These are phyloP conservation scores for Streptopelia turtur DNA, from an alignment of 2,797 vertebrate genomes.

Conservation along the genomic window DNA sequence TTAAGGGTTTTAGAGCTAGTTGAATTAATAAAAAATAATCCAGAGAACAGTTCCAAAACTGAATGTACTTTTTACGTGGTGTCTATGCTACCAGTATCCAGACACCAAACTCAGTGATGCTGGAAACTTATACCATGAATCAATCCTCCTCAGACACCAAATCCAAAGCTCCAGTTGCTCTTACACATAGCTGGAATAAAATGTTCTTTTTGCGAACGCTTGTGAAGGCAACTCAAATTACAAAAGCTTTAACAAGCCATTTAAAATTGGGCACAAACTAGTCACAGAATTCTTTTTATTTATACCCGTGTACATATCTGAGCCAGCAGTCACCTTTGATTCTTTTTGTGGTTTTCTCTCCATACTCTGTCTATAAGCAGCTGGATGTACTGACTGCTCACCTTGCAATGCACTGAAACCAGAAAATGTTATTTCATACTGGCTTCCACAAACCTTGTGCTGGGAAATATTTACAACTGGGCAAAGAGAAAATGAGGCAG, in stretches of 20 bases:
- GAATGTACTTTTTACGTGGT: background rate
- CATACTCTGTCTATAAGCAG: background rate
- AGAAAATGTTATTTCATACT: background rate
- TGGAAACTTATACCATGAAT: background rate
- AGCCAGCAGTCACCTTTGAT: background rate
- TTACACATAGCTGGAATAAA: background rate
- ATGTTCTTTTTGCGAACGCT: background rate
- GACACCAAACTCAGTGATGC: background rate
- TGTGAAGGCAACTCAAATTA: background rate
- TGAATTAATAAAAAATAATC: background rate
- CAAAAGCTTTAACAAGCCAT: background rate
- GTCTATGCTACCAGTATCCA: background rate
- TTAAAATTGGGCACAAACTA: background rate
- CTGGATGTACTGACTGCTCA: background rate
- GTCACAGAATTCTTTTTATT: background rate
- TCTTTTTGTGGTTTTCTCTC: background rate
- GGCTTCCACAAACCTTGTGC: background rate
- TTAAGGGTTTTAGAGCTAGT: background rate
- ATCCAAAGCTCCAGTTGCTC: background rate
- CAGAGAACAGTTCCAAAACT: background rate
- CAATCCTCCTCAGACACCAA: background rate
- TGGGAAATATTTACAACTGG: background rate
- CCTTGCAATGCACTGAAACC: background rate
- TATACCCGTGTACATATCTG: background rate
- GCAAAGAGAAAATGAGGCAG: background rate